These are phyloP conservation scores for Ctenopoma multispine DNA, from an alignment of 2,797 vertebrate genomes.

Conservation along the genomic window DNA sequence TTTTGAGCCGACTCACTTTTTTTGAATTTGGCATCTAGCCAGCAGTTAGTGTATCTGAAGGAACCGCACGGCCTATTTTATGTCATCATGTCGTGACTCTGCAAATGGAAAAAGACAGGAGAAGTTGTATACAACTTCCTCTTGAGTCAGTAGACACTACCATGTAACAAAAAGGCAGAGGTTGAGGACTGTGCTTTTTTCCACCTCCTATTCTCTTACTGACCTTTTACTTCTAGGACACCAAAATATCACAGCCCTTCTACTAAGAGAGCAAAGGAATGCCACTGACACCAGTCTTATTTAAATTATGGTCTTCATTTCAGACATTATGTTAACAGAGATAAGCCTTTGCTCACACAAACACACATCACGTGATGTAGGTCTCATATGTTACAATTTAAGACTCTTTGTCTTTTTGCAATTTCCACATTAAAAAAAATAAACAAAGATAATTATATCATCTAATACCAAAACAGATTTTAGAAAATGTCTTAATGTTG, in stretches of 20 bases:
- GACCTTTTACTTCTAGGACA: constrained; percentile 54
- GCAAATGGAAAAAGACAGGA: constrained; percentile 62
- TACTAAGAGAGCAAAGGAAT: constrained; percentile 23
- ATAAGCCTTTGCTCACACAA: neutral
- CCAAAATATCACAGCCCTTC: constrained; percentile 47
- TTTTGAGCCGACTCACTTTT: constrained; percentile 54
- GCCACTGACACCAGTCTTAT: neutral
- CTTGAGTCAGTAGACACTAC: constrained; percentile 26
- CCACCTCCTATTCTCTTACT: constrained; percentile 21
- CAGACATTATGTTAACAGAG: neutral
- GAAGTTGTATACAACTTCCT: constrained; percentile 44
- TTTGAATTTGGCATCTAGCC: constrained; percentile 57
- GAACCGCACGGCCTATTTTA: constrained; percentile 52
- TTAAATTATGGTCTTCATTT: constrained; percentile 5
- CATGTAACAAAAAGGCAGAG: constrained; percentile 37
- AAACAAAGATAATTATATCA: too few relatives aligned
- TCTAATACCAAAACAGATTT: too few relatives aligned
- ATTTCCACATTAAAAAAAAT: too few relatives aligned
- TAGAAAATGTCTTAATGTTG: too few relatives aligned
- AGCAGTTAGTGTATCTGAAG: constrained; percentile 53
- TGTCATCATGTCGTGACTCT: constrained; percentile 56
- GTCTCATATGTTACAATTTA: neutral
- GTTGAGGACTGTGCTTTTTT: constrained; percentile 15
- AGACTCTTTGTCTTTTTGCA: too few relatives aligned
- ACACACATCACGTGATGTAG: neutral